Percentiles rank a stretch among this genome's conserved stretches.
These are phyloP conservation scores for Bergia sp. DNA, from an alignment of 92 coral and sea anemone species.

Conservation along the genomic window DNA sequence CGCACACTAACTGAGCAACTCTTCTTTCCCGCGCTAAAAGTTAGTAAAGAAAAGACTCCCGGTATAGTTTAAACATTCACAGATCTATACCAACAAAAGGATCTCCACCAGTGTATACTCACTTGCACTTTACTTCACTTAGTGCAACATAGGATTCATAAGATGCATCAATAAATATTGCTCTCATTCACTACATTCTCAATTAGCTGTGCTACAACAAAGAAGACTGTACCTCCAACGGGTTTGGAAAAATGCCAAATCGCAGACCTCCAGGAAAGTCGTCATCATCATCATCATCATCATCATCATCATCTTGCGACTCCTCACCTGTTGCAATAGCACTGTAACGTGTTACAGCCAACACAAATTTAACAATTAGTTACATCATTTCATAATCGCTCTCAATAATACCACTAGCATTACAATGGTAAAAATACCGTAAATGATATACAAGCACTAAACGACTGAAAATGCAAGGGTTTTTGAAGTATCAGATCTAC, in stretches of 20 bases:
- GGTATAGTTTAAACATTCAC: neutral
- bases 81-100: neutral
- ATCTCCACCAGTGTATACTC: neutral
- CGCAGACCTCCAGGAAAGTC: constrained; percentile 6
- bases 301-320: constrained; percentile 25
- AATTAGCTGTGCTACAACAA: neutral
- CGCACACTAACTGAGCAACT: no score
- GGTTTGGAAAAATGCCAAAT: constrained; percentile 29
- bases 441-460: no score
- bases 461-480: no score
- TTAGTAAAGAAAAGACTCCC: neutral
- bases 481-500: no score
- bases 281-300: constrained; percentile 17
- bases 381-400: neutral
- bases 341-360: neutral
- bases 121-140: neutral
- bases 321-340: constrained; percentile 12
- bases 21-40: no score
- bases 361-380: neutral
- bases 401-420: neutral
- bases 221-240: constrained; percentile 23
- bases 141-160: neutral
- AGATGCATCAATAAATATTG: neutral
- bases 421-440: no score
- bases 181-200: neutral